Evolutionary conservation across 2,888 invertebrate genomes (phyloP).

Genomic region (Stenodema calcarata): DNA sequence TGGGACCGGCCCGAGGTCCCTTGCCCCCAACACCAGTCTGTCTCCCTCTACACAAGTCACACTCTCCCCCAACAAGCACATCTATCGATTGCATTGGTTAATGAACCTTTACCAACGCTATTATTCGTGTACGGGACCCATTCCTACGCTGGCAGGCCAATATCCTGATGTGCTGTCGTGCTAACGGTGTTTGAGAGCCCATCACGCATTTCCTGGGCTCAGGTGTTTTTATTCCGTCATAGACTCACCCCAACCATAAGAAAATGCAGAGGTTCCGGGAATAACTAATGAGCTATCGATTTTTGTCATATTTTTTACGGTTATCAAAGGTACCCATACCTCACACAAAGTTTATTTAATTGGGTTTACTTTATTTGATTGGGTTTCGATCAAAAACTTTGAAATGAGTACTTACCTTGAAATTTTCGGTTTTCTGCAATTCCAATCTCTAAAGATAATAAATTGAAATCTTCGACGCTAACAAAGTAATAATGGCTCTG

Average conservation of each 20-base stretch:
- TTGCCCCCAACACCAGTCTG: neutral
- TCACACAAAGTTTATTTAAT: too few species aligned
- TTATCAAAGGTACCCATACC: too few species aligned
- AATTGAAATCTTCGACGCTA: too few species aligned
- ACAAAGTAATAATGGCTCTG: too few species aligned
- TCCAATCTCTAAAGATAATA: too few species aligned
- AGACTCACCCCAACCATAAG: neutral
- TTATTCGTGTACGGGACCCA: constrained; percentile 27
- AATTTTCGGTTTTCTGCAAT: too few species aligned
- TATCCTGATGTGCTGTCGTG: constrained; percentile 37
- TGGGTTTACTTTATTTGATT: too few species aligned
- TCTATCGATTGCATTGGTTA: constrained; percentile 40
- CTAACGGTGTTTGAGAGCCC: neutral
- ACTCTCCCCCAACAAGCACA: constrained; percentile 5
- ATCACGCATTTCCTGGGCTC: constrained; percentile 30
- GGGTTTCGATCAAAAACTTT: too few species aligned
- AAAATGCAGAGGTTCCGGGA: neutral
- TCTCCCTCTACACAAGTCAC: neutral
- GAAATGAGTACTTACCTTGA: too few species aligned
- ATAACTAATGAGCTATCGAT: neutral
- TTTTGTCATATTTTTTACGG: too few species aligned
- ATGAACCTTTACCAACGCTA: constrained; percentile 33
- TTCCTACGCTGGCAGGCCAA: constrained; percentile 33
- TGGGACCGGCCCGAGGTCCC: neutral
- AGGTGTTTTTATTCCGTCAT: neutral